Evolutionary conservation across 2,113 vertebrate genomes (phyloP), one percentile per base, ranked within the genome.

Genomic region (Zosterops hypoxanthus): DNA sequence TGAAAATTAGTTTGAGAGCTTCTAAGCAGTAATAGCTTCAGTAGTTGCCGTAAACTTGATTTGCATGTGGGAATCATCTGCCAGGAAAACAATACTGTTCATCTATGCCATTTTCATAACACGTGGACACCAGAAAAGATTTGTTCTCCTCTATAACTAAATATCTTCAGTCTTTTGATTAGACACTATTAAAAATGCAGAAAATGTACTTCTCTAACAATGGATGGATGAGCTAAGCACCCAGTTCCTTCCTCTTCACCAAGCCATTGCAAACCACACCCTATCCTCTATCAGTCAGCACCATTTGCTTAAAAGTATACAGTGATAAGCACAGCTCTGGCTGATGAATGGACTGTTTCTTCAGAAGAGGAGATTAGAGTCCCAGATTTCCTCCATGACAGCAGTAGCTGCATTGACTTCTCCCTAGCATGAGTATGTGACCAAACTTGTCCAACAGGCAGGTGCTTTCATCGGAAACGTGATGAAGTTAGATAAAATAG

Each of bases 171-270:
- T 81, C 36, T 61, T 66, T 66, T 56, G 63, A 57, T 61, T 41
- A 87, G 47, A 42, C 13, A 21, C 33, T 76, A 36, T 73, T 73
- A 52, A 19, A 72, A 55, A 65, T 63, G 64, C n/a, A 83, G 60
- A 85, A 89, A 91, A 57, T 5, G 3, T 82, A 41, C 29, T 85
- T 65, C 46, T 89, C 47, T 78, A 90, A 93, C 76, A 78, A 83
- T 90, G 88, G 88, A 9, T 56, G 72, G 88, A 94, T 94, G 94
- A 96, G 86, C 92, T 96, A 84, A 96, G 49, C 71, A 94, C 76
- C n/a, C 60, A 68, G 82, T 96, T 96, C 85, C 92, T 93, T 95
- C 90, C 92, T 88, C 57, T 92, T 78, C 90, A 86, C 55, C 60
- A 92, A 81, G 41, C 68, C 76, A 83, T 52, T 94, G 76, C 92